These are phyloP conservation scores for Himalopsyche anomala DNA, from an alignment of 2,888 invertebrate genomes.

Conservation along the genomic window DNA sequence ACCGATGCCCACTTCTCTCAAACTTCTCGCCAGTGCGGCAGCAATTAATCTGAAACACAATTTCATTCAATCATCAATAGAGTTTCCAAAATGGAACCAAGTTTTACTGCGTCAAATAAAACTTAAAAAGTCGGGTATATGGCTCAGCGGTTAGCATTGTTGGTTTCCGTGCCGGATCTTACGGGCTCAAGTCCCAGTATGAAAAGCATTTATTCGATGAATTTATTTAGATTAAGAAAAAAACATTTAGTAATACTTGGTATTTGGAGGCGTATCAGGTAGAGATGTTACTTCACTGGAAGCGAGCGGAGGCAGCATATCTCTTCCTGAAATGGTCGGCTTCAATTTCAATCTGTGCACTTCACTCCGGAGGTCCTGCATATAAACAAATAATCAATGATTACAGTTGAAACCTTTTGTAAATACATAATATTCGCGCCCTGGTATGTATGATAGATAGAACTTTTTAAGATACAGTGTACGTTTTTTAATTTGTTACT, in stretches of 20 bases:
- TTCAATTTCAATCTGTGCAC: slow-evolving; percentile 71
- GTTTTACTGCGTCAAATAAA: too few species aligned
- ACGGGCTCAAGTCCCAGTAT: too few species aligned
- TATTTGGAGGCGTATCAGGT: slow-evolving; percentile 39
- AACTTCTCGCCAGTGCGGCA: slow-evolving; percentile 56
- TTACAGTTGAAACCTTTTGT: background rate
- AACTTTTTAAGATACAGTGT: too few species aligned
- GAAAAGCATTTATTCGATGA: too few species aligned
- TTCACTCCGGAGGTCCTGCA: slow-evolving; percentile 71
- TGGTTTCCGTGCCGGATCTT: too few species aligned
- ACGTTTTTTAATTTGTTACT: too few species aligned
- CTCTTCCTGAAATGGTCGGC: slow-evolving; percentile 66
- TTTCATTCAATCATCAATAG: background rate
- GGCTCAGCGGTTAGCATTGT: too few species aligned
- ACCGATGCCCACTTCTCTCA: slow-evolving; percentile 55
- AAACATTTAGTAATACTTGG: background rate
- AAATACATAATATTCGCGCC: background rate
- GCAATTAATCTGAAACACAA: slow-evolving; percentile 57
- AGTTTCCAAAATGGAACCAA: too few species aligned
- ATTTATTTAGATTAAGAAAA: too few species aligned
- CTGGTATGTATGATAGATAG: too few species aligned
- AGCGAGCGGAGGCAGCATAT: slow-evolving; percentile 23
- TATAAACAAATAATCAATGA: background rate
- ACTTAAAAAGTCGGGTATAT: too few species aligned
- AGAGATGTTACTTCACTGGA: slow-evolving; percentile 24